Evolutionary conservation across 2,113 vertebrate species (phyloP).

Genomic region (Patagioenas fasciata): DNA sequence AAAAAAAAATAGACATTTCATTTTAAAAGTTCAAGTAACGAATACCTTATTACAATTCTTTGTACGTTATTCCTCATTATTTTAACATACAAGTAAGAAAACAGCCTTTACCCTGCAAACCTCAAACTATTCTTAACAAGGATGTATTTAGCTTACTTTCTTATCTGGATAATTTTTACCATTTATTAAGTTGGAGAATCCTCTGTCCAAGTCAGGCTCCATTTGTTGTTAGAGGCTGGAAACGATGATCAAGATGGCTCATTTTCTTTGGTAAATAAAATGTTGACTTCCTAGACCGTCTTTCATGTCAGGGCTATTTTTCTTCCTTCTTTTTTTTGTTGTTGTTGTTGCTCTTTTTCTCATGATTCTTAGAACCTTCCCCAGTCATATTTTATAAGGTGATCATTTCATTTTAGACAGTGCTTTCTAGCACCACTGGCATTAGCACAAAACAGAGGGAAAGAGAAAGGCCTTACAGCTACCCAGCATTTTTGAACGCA

Average conservation of each 20-base stretch:
- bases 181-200: neutral
- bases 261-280: neutral
- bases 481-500: accelerated
- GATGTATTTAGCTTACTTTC: neutral
- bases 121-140: neutral
- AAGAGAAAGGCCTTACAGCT: neutral
- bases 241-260: neutral
- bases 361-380: neutral
- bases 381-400: accelerated
- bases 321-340: neutral
- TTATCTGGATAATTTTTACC: neutral
- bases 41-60: neutral
- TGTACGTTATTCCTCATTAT: neutral
- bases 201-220: neutral
- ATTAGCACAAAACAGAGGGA: neutral
- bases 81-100: neutral
- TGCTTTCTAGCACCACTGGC: neutral
- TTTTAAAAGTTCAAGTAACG: neutral
- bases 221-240: neutral
- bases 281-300: neutral
- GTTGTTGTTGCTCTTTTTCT: neutral
- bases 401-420: neutral
- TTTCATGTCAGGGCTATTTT: neutral
- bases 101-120: neutral
- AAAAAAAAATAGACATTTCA: neutral